These are phyloP conservation scores for Arion vulgaris DNA, from an alignment of 1,140 invertebrate species.

Conservation along the genomic window DNA sequence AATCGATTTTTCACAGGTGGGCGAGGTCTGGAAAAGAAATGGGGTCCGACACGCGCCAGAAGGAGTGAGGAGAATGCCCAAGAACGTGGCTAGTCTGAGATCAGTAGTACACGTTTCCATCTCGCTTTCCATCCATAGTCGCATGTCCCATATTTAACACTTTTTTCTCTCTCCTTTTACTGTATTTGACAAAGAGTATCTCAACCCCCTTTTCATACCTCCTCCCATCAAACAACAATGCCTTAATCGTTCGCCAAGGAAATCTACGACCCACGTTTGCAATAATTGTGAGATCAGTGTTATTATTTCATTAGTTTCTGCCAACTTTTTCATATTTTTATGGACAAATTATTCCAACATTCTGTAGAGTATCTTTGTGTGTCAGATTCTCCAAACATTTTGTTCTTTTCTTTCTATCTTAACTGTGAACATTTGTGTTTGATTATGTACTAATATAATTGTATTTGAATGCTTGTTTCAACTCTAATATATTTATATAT, in stretches of 20 bases:
- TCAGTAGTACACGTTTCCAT: not conserved
- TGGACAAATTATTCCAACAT: not conserved
- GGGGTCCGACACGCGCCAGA: slow-evolving; percentile 6
- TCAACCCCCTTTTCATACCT: no score
- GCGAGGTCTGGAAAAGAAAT: slow-evolving; percentile 10
- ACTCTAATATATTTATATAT: no score
- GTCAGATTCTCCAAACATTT: no score
- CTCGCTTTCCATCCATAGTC: not conserved
- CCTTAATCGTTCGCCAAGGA: no score
- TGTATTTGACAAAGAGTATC: no score
- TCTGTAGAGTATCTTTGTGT: not conserved
- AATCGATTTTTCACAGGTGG: slow-evolving; percentile 37
- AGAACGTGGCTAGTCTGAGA: not conserved
- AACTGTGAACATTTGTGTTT: no score
- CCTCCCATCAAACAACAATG: no score
- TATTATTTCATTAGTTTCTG: not conserved
- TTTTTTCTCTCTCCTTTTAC: not conserved
- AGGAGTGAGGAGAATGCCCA: not conserved
- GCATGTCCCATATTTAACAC: not conserved
- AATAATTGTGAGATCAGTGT: not conserved
- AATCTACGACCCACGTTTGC: no score
- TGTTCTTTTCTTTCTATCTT: no score
- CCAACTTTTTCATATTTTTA: not conserved
- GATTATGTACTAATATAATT: no score
- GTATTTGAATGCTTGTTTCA: no score